Evolutionary conservation across 2,113 vertebrate species (phyloP).

Genomic region (Pelobates fuscus): DNA sequence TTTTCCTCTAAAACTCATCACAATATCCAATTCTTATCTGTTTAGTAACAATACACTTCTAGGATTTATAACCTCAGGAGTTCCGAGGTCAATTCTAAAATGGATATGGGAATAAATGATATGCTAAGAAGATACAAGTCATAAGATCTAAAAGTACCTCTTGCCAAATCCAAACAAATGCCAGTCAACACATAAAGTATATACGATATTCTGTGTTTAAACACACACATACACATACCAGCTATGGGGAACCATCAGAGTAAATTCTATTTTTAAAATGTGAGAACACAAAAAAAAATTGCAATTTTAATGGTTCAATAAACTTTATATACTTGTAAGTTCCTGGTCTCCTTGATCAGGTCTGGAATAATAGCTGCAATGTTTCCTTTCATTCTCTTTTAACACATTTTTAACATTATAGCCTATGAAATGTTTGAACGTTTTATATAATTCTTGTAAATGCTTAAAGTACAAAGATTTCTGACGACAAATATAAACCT

Average conservation of each 20-base stretch:
- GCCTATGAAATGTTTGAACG: slow-evolving; percentile 2
- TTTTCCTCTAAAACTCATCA: too few relatives aligned
- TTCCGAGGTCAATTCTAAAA: background rate
- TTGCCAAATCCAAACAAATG: background rate
- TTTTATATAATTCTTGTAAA: slow-evolving; percentile 4
- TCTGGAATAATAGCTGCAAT: background rate
- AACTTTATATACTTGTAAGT: slow-evolving; percentile 16
- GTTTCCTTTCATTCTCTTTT: background rate
- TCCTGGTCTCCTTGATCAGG: background rate
- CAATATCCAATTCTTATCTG: too few relatives aligned
- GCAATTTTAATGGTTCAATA: slow-evolving; percentile 9
- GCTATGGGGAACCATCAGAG: background rate
- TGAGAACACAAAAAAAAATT: background rate
- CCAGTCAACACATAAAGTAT: background rate
- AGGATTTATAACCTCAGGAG: too few relatives aligned
- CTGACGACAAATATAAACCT: slow-evolving; percentile 18
- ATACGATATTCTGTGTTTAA: background rate
- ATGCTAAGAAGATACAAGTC: background rate
- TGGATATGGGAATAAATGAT: background rate
- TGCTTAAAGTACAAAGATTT: slow-evolving; percentile 2
- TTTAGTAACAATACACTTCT: too few relatives aligned
- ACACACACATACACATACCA: background rate
- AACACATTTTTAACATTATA: background rate
- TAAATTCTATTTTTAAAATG: background rate
- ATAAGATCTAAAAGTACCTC: background rate